Conservation (phyloP, 2,888 invertebrate genomes). For the Pseudococcus viburni region DNA sequence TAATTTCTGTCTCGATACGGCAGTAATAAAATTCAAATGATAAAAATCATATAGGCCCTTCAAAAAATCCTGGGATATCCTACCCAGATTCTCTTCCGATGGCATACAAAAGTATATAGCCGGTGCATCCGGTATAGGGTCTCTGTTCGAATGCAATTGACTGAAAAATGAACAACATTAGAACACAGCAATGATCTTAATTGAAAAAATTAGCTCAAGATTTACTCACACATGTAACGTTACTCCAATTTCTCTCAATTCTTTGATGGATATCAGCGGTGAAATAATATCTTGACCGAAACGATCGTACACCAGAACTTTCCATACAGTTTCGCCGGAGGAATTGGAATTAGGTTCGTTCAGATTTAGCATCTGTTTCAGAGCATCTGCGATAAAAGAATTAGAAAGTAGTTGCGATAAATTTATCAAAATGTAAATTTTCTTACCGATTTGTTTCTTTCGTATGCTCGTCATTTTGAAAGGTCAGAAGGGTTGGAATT, state of each 20-base stretch:
- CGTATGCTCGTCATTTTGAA: slow-evolving; percentile 65
- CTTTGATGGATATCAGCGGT: slow-evolving; percentile 94
- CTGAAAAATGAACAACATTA: slow-evolving; percentile 72
- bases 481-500: background rate
- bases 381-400: slow-evolving; percentile 79
- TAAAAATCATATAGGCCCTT: slow-evolving; percentile 94
- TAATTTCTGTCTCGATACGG: slow-evolving; percentile 91
- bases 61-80: slow-evolving; percentile 91
- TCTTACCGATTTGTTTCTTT: slow-evolving; percentile 67
- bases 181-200: background rate
- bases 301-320: slow-evolving; percentile 95
- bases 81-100: slow-evolving; percentile 93
- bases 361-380: slow-evolving; percentile 96
- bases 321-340: slow-evolving; percentile 93
- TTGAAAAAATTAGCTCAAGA: background rate
- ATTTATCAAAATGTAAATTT: background rate
- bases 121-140: slow-evolving; percentile 97
- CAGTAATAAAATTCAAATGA: slow-evolving; percentile 96
- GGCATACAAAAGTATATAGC: slow-evolving; percentile 98
- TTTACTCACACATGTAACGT: slow-evolving; percentile 95
- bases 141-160: slow-evolving; percentile 88
- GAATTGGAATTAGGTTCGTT: slow-evolving; percentile 85
- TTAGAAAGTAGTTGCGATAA: background rate
- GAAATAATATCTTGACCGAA: slow-evolving; percentile 99
- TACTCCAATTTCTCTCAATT: slow-evolving; percentile 94